A percentile compares a stretch with the other conserved stretches of the same genome.
phyloP scores from a whole-genome alignment of 2,888 invertebrate genomes.

The Lobophora halterata region DNA sequence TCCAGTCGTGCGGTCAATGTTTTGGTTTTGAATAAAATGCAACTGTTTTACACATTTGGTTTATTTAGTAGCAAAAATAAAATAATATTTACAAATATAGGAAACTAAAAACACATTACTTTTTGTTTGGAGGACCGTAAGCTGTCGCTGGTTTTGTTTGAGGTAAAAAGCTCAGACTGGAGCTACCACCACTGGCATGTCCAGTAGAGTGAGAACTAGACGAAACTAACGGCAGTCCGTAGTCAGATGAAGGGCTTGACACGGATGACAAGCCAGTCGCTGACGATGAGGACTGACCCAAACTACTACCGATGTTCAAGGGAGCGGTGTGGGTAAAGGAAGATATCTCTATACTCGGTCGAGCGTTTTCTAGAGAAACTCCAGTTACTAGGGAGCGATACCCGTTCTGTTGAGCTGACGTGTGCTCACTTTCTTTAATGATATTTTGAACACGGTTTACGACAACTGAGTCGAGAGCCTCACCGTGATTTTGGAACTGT shows the following conservation, averaged over 20 bases:
- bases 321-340: conserved; percentile 68
- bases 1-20: conserved; percentile 7
- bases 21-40: conserved; percentile 9
- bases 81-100: conserved; percentile 39
- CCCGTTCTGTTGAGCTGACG: conserved; percentile 61
- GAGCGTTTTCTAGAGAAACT: conserved; percentile 62
- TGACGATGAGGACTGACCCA: conserved; percentile 27
- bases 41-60: conserved; percentile 27
- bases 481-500: conserved; percentile 46
- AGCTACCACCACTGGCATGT: conserved; percentile 26
- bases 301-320: conserved; percentile 27
- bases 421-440: conserved; percentile 66
- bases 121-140: conserved; percentile 62
- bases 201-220: conserved; percentile 36
- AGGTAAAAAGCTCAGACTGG: conserved; percentile 56
- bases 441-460: conserved; percentile 62
- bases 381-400: conserved; percentile 67
- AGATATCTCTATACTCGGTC: conserved; percentile 67
- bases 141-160: conserved; percentile 53
- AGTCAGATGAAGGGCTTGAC: conserved; percentile 39
- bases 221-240: conserved; percentile 46
- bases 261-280: conserved; percentile 34
- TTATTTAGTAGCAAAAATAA: conserved; percentile 41
- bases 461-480: conserved; percentile 60
- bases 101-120: conserved; percentile 26